Percentiles rank a stretch among this genome's conserved stretches.
phyloP scores from a whole-genome alignment of 2,888 invertebrate species.

The Platycnemis pennipes region DNA sequence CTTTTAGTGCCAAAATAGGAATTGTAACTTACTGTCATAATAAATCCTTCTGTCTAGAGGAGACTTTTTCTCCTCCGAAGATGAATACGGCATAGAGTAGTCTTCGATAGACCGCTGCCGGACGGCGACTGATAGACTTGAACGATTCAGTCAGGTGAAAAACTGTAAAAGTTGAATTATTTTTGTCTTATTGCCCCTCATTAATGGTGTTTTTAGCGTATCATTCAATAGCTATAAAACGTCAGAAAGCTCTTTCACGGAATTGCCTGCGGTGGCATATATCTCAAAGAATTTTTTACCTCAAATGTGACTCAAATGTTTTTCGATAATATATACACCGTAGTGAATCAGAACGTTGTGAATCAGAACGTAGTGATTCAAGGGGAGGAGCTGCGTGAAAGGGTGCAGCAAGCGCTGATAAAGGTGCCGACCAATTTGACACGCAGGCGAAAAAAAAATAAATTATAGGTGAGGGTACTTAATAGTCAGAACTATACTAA shows the following conservation, averaged over 20 bases:
- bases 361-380: neutral
- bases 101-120: neutral
- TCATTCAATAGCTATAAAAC: neutral
- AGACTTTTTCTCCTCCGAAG: neutral
- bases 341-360: neutral
- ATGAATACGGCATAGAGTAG: neutral
- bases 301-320: neutral
- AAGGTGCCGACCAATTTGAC: neutral
- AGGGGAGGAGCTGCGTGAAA: neutral
- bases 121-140: neutral
- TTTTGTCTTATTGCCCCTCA: neutral
- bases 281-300: neutral
- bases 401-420: neutral
- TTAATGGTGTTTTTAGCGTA: neutral
- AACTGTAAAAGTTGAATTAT: neutral
- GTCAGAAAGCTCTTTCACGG: neutral
- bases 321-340: too few species aligned
- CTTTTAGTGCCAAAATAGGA: neutral
- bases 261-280: neutral
- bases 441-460: neutral
- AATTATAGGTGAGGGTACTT: too few species aligned
- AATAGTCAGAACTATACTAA: too few species aligned
- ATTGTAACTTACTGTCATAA: neutral
- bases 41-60: neutral
- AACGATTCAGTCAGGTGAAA: neutral